A percentile compares a stretch with the other conserved stretches of the same genome.
Conservation (phyloP, 2,797 vertebrate species). For the Thamnophis elegans region DNA sequence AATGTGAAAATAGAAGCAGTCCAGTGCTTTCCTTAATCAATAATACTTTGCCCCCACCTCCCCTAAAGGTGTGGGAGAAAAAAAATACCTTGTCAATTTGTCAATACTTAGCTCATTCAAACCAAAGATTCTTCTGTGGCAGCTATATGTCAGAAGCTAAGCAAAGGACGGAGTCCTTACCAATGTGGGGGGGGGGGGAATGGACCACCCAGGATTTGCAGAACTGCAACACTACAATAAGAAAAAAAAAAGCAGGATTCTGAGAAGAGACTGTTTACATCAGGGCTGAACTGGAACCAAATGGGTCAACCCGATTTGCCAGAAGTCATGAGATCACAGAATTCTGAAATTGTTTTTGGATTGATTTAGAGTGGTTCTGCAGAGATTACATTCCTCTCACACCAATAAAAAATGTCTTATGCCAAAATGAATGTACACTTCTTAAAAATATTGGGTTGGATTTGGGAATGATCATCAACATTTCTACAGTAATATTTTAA, state of each 20-base stretch:
- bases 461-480: background rate
- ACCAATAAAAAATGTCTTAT: background rate
- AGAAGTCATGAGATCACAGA: background rate
- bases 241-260: background rate
- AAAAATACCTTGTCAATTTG: background rate
- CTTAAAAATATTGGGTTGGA: background rate
- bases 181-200: background rate
- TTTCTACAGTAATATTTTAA: background rate
- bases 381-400: background rate
- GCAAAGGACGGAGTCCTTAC: background rate
- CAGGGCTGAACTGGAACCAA: background rate
- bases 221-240: background rate
- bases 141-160: background rate
- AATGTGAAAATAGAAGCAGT: background rate
- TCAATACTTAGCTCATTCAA: background rate
- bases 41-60: background rate
- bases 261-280: background rate
- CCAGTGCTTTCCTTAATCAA: background rate
- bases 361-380: background rate
- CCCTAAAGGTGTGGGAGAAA: background rate
- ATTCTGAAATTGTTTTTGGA: background rate
- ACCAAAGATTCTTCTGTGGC: background rate
- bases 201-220: background rate
- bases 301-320: background rate
- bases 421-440: background rate